Conservation (phyloP, 2,797 vertebrate genomes). For the Myripristis murdjan region DNA sequence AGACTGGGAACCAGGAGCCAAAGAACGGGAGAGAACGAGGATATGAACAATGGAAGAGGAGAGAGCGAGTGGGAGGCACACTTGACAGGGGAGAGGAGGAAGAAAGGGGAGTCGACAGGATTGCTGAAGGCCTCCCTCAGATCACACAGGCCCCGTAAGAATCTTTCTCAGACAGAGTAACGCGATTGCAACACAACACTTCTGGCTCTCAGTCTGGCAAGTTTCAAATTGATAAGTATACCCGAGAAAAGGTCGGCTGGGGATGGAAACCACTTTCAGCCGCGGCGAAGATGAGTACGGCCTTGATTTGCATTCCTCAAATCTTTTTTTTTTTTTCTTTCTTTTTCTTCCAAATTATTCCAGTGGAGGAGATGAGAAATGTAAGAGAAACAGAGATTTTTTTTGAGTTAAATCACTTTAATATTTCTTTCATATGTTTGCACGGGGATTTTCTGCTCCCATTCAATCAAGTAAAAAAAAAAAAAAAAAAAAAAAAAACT, state of each 20-base stretch:
- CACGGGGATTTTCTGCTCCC: conserved; percentile 43
- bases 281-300: conserved; percentile 24
- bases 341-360: conserved; percentile 27
- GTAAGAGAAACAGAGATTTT: neutral
- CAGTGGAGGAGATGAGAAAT: conserved; percentile 26
- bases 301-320: conserved; percentile 44
- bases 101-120: conserved; percentile 29
- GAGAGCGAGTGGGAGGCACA: conserved; percentile 28
- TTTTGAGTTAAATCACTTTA: conserved; percentile 24
- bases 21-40: conserved; percentile 15
- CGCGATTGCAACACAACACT: conserved; percentile 38
- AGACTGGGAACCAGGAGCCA: conserved; percentile 16
- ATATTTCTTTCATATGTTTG: conserved; percentile 55
- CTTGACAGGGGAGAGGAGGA: conserved; percentile 25
- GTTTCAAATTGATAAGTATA: conserved; percentile 10
- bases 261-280: conserved; percentile 33
- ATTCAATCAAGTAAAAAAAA: too few relatives aligned
- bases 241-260: neutral
- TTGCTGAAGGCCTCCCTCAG: conserved; percentile 57
- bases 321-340: too few relatives aligned
- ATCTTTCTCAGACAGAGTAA: conserved; percentile 38
- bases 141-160: conserved; percentile 46
- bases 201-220: conserved; percentile 28
- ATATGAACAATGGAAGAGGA: conserved; percentile 13
- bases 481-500: too few relatives aligned